Conservation (phyloP, 2,113 vertebrate species). For the Colius striatus region DNA sequence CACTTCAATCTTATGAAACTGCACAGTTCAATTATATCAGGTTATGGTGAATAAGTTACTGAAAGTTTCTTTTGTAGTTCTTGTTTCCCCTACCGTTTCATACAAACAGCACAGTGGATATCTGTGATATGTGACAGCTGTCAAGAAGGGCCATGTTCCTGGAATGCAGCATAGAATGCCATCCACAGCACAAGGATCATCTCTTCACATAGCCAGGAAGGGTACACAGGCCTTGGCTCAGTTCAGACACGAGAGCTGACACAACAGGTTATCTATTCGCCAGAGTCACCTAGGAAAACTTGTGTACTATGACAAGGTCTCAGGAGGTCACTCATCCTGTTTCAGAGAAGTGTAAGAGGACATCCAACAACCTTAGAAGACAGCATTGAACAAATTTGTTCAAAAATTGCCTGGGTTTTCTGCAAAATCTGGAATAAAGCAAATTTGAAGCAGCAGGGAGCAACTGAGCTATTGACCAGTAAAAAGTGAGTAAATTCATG, state of each 20-base stretch:
- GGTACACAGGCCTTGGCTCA: slow-evolving; percentile 47
- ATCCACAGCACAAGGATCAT: slow-evolving; percentile 49
- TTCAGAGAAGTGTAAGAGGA: not conserved
- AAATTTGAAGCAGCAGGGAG: not conserved
- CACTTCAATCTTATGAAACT: not conserved
- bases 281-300: slow-evolving; percentile 55
- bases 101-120: not conserved
- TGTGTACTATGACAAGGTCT: slow-evolving; percentile 4
- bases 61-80: not conserved
- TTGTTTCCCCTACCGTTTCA: not conserved
- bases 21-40: not conserved
- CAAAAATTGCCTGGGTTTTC: accelerated
- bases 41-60: not conserved
- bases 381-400: not conserved
- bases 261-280: slow-evolving; percentile 39
- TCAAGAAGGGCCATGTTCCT: slow-evolving; percentile 41
- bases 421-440: not conserved
- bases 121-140: slow-evolving; percentile 41
- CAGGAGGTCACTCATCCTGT: not conserved
- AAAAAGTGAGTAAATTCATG: not conserved
- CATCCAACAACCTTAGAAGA: not conserved
- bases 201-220: slow-evolving; percentile 55
- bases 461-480: not conserved
- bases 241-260: slow-evolving; percentile 18
- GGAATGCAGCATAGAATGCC: slow-evolving; percentile 44